Conservation (phyloP, 2,113 vertebrate genomes). For the Mormyrus iriodes region DNA sequence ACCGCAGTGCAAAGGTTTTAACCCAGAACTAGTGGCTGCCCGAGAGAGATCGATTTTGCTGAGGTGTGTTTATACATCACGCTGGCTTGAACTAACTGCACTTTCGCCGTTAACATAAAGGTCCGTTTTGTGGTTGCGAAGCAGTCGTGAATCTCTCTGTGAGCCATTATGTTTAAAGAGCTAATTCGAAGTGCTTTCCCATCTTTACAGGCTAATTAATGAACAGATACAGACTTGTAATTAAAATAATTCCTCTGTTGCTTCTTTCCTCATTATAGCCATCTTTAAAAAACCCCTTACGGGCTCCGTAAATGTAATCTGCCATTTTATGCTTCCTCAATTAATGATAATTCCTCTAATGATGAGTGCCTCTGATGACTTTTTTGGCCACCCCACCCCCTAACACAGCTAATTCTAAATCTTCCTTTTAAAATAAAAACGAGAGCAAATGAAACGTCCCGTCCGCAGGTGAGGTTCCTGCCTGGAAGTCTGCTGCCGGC, state of each 20-base stretch:
- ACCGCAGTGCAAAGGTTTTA: neutral
- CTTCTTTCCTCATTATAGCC: conserved; percentile 38
- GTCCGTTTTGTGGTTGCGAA: neutral
- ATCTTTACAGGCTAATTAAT: conserved; percentile 46
- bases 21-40: neutral
- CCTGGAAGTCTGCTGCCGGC: conserved; percentile 23
- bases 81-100: neutral
- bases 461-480: conserved; percentile 32
- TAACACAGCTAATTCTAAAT: neutral
- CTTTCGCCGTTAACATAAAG: conserved; percentile 9
- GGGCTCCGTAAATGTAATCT: conserved; percentile 42
- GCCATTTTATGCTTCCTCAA: conserved; percentile 33
- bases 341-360: conserved; percentile 40
- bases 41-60: neutral
- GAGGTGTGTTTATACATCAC: neutral
- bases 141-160: neutral
- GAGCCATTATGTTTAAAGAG: conserved; percentile 32
- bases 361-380: conserved; percentile 31
- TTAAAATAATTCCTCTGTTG: conserved; percentile 46
- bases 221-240: conserved; percentile 43
- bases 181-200: conserved; percentile 44
- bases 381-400: conserved; percentile 14
- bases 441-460: conserved; percentile 17
- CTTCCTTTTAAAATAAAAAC: conserved; percentile 24
- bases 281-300: conserved; percentile 30